These are phyloP conservation scores for Anguilla japonica DNA, from an alignment of 2,113 vertebrate species.

Conservation along the genomic window DNA sequence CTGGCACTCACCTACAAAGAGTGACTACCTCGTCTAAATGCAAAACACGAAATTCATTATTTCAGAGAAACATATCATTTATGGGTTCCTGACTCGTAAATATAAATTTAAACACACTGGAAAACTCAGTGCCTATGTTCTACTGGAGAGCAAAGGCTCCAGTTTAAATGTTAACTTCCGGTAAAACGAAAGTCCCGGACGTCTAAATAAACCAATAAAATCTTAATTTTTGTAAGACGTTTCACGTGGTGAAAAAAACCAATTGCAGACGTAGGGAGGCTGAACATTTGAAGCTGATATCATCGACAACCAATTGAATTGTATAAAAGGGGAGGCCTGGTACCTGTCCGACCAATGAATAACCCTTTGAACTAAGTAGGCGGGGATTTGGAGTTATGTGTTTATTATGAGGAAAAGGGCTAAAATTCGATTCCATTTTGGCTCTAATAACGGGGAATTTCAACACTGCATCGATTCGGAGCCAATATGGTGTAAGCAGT, in stretches of 20 bases:
- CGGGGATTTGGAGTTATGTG: not conserved
- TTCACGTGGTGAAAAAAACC: constrained; percentile 21
- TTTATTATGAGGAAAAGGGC: not conserved
- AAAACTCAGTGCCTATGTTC: not conserved
- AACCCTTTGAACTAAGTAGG: constrained; percentile 17
- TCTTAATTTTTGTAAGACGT: constrained; percentile 11
- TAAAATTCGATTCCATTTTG: constrained; percentile 49
- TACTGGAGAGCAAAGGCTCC: not conserved
- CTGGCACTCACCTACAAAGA: too few species aligned
- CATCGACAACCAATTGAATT: constrained; percentile 45
- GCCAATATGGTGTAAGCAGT: constrained; percentile 65
- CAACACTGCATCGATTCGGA: not conserved
- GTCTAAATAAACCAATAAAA: constrained; percentile 28
- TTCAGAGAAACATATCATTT: too few species aligned
- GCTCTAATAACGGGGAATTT: constrained; percentile 39
- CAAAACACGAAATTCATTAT: too few species aligned
- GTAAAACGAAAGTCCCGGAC: not conserved
- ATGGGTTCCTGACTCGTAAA: too few species aligned
- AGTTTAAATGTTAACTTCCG: constrained; percentile 22
- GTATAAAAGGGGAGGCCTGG: constrained; percentile 46
- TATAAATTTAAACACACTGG: too few species aligned
- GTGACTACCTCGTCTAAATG: too few species aligned
- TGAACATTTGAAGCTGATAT: constrained; percentile 55
- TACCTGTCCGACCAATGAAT: constrained; percentile 41
- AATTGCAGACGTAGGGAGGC: constrained; percentile 26